These are phyloP conservation scores for Takifugu flavidus DNA, from an alignment of 2,113 vertebrate species.

Conservation along the genomic window DNA sequence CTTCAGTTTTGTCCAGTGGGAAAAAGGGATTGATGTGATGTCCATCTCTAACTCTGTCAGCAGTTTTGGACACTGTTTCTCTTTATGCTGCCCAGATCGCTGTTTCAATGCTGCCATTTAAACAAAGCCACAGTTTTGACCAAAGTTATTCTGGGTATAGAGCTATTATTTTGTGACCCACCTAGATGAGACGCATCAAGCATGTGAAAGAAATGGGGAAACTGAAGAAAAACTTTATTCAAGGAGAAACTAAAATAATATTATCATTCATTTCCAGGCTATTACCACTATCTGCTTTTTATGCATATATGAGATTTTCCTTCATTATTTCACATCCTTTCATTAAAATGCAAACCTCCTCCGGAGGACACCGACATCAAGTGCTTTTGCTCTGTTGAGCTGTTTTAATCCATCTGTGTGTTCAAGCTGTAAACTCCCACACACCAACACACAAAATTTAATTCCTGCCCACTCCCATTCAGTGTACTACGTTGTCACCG, in stretches of 20 bases:
- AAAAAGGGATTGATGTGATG: too few species aligned
- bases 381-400: constrained; percentile 54
- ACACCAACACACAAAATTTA: constrained; percentile 7
- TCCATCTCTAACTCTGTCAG: too few species aligned
- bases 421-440: not conserved
- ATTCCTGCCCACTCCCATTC: constrained; percentile 34
- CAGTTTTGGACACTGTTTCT: too few species aligned
- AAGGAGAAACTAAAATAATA: constrained; percentile 1
- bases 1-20: too few species aligned
- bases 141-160: too few species aligned
- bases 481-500: constrained; percentile 52
- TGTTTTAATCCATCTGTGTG: constrained; percentile 62
- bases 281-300: constrained; percentile 43
- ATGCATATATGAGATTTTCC: constrained; percentile 70
- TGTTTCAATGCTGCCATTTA: too few species aligned
- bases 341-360: constrained; percentile 56
- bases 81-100: too few species aligned
- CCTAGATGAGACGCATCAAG: too few species aligned
- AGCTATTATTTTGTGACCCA: too few species aligned
- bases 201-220: too few species aligned
- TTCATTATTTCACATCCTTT: constrained; percentile 71
- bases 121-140: too few species aligned
- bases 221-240: not conserved
- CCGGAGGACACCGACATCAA: constrained; percentile 67
- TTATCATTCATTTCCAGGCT: constrained; percentile 36